Conservation (phyloP, 2,113 vertebrate genomes). For the Antigone vipio region DNA sequence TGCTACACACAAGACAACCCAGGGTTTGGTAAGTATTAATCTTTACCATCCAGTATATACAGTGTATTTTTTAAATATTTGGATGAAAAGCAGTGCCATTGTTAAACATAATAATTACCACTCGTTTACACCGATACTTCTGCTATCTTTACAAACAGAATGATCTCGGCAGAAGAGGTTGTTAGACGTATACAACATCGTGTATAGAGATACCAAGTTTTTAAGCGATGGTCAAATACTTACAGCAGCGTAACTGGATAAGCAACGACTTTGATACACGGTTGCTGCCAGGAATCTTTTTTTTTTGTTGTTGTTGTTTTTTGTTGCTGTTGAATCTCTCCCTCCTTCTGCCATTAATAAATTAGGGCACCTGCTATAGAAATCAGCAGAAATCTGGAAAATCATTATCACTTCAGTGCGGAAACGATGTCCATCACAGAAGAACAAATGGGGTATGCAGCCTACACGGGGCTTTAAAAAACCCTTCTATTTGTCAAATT, state of each 20-base stretch:
- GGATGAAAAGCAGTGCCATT: neutral
- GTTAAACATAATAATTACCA: neutral
- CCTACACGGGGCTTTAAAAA: neutral
- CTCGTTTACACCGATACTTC: too few relatives aligned
- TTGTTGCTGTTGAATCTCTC: neutral
- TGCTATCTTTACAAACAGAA: neutral
- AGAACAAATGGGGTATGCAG: conserved; percentile 17
- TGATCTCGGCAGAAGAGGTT: neutral
- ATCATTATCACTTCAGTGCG: conserved; percentile 7
- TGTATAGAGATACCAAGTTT: neutral
- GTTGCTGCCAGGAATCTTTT: neutral
- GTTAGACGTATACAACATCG: neutral
- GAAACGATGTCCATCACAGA: neutral
- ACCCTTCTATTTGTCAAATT: conserved; percentile 49
- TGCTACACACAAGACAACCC: neutral
- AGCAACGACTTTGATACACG: neutral
- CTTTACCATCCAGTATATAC: neutral
- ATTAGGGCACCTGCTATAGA: conserved; percentile 34
- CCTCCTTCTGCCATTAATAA: conserved; percentile 18
- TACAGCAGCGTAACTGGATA: neutral
- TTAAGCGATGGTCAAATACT: neutral
- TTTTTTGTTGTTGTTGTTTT: neutral
- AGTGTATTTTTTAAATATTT: neutral
- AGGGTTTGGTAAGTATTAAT: neutral
- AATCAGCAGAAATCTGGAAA: conserved; percentile 54